phyloP scores from a whole-genome alignment of 2,113 vertebrate species.

The Aegithalos caudatus region DNA sequence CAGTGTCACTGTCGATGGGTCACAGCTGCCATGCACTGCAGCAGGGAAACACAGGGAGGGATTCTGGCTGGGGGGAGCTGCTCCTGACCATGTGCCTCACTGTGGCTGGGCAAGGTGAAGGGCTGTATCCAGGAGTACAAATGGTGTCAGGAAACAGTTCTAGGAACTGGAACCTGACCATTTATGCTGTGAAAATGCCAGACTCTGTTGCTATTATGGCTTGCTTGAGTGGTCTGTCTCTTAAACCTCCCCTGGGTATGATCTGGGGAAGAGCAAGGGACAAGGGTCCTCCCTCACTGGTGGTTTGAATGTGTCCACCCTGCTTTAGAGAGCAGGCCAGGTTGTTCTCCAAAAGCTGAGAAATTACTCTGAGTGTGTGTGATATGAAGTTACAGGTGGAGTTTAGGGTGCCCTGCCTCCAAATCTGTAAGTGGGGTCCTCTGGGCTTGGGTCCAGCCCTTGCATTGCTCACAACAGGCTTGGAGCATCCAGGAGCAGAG shows the following conservation, averaged over 20 bases:
- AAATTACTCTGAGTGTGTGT: background rate
- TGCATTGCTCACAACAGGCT: background rate
- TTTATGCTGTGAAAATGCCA: background rate
- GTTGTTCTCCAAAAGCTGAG: background rate
- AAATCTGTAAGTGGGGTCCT: background rate
- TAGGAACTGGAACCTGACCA: background rate
- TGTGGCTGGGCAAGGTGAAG: background rate
- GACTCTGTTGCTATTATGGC: rapidly evolving
- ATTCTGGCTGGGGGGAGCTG: background rate
- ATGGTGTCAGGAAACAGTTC: background rate
- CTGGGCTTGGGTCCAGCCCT: background rate
- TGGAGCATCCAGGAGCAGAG: background rate
- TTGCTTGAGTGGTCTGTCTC: background rate
- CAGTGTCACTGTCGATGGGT: background rate
- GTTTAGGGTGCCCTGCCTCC: background rate
- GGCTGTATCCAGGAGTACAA: background rate
- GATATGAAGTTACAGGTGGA: background rate
- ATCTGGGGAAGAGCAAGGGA: background rate
- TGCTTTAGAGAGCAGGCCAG: rapidly evolving
- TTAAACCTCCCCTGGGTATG: background rate
- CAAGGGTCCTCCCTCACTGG: background rate
- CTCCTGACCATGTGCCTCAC: rapidly evolving
- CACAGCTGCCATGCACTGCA: background rate
- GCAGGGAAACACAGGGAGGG: background rate
- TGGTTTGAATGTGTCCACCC: background rate